Evolutionary conservation across 2,888 invertebrate species (phyloP), one percentile per base, ranked within the genome.

Genomic region (Eilema griseolum): DNA sequence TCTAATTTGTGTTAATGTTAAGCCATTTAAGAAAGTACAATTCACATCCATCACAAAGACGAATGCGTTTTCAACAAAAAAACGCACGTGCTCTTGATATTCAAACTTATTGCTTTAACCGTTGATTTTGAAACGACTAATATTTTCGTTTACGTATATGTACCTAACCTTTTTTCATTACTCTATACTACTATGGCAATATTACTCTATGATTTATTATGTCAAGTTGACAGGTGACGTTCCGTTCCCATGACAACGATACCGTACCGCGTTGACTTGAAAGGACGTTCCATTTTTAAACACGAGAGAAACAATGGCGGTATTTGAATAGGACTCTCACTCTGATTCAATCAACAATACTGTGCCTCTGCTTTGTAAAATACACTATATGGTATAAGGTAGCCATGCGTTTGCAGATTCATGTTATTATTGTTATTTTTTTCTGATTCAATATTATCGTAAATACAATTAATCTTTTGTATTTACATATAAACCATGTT

Each of bases 341-440:
- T 89, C 80, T 81, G 83, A 91, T 92, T 91, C 87, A 90, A 91
- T 92, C 89, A 88, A 93, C 92, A 92, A 92, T 89, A 84, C 86
- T 78, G 83, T 80, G 82, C 80, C 76, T 77, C 73, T 61, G 79
- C 86, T 86, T 87, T 86, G 85, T 86, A 83, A 80, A 80, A 74
- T 79, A 80, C 70, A 82, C 80, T 74, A 66, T 79, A 70, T 31
- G 41, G 62, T 26, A 33, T 70, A 72, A 37, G 63, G 60, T 77
- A 75, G 77, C 76, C 75, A 76, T n/a, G 62, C 2, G 41, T 61
- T 67, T 0, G 4, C n/a, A 28, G 4, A 0, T 7, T 33, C 24
- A n/a, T 46, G 10, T 10, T 4, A 16, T 26, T 26, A 28, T 52
- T 52, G 10, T 46, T 52, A n/a, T 10, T 20, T 2, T 20, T 52